These are phyloP conservation scores for Leuciscus idus DNA, from an alignment of 2,113 vertebrate species.

Conservation along the genomic window DNA sequence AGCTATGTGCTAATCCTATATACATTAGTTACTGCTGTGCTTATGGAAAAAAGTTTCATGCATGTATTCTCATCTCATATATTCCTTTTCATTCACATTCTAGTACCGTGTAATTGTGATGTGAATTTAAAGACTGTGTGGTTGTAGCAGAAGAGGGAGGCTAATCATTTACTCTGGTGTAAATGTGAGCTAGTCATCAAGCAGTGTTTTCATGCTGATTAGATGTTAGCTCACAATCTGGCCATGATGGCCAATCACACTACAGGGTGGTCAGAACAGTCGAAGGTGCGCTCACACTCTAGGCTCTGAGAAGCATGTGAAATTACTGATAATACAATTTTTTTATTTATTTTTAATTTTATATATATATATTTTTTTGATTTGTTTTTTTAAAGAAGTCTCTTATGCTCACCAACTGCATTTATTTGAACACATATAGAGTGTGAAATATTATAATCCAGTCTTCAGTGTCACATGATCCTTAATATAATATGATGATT, in stretches of 20 bases:
- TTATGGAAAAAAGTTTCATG: neutral
- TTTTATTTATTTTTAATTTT: too few relatives aligned
- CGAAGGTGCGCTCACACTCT: neutral
- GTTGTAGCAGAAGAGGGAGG: neutral
- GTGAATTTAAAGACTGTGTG: neutral
- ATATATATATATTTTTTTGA: too few relatives aligned
- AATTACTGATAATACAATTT: neutral
- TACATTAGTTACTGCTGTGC: neutral
- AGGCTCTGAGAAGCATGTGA: neutral
- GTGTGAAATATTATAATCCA: too few relatives aligned
- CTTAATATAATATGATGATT: too few relatives aligned
- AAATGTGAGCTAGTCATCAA: constrained; percentile 6
- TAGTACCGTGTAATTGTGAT: neutral
- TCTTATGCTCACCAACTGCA: too few relatives aligned
- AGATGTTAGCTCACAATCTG: constrained; percentile 1
- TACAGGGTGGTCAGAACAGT: neutral
- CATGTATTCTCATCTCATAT: neutral
- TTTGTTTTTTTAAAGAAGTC: neutral
- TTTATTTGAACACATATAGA: too few relatives aligned
- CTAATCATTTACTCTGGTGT: constrained; percentile 9
- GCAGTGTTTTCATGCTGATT: constrained; percentile 7
- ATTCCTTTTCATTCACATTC: neutral
- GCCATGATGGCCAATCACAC: neutral
- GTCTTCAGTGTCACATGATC: too few relatives aligned
- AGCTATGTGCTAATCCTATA: neutral